phyloP scores from a whole-genome alignment of 1,140 invertebrate species.

The Pseudomyrmex sp. region DNA sequence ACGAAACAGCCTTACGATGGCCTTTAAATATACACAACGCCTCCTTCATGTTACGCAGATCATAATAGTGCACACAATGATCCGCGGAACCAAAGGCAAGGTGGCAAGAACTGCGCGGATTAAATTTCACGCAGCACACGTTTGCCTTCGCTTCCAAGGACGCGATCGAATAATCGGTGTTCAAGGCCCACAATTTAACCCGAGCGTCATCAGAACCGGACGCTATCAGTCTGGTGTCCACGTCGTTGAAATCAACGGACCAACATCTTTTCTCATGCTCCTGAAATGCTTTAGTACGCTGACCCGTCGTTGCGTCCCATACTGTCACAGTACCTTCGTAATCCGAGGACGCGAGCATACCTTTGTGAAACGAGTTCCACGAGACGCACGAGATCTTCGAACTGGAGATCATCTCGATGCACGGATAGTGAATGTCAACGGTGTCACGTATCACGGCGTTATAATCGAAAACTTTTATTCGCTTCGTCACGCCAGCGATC shows the following conservation, averaged over 20 bases:
- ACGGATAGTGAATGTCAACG: slow-evolving; percentile 96
- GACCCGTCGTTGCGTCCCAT: slow-evolving; percentile 96
- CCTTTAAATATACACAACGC: slow-evolving; percentile 95
- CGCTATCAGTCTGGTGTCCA: slow-evolving; percentile 95
- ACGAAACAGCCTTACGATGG: slow-evolving; percentile 97
- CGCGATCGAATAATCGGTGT: slow-evolving; percentile 94
- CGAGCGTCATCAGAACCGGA: slow-evolving; percentile 97
- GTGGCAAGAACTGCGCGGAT: slow-evolving; percentile 94
- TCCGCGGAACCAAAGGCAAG: slow-evolving; percentile 98
- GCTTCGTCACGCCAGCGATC: slow-evolving; percentile 97
- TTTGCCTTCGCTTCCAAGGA: slow-evolving; percentile 96
- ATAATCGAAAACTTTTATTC: slow-evolving; percentile 98
- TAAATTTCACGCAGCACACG: slow-evolving; percentile 99
- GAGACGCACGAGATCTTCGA: slow-evolving; percentile 98
- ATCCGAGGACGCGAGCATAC: slow-evolving; percentile 95
- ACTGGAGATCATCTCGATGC: slow-evolving; percentile 96
- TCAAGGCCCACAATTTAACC: slow-evolving; percentile 97
- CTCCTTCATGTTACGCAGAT: slow-evolving; percentile 94
- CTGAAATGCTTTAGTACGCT: slow-evolving; percentile 90
- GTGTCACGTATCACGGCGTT: slow-evolving; percentile 93
- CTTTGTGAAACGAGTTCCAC: slow-evolving; percentile 97
- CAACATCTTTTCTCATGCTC: slow-evolving; percentile 98
- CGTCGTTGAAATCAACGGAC: slow-evolving; percentile 98
- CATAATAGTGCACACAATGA: slow-evolving; percentile 99
- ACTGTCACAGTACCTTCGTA: slow-evolving; percentile 97